Base-by-base conservation (phyloP, 2,113 vertebrate species). In the Microcebus jonahi region DNA sequence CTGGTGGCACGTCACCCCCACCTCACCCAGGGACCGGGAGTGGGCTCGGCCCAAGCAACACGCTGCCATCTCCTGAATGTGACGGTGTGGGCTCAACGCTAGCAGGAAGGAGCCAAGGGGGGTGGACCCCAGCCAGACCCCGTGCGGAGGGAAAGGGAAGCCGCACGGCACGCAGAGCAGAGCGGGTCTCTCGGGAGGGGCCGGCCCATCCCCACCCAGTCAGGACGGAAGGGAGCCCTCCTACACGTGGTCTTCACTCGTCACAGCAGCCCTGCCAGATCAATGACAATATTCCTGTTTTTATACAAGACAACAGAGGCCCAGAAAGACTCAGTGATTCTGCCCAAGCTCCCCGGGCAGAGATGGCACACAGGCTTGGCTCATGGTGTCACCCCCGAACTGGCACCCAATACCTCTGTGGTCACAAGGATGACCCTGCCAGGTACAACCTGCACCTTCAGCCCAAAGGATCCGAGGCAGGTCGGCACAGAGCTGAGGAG, bases 1-100 rank as follows among this genome's bases (percentile, higher is more conserved):
- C 81, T 88, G 27, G 6, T 0, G 10, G 10, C 2, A 1, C 2
- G 2, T 15, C 2, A 36, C 55, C 90, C 4, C 39, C 7, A 0
- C 11, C 15, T 65, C 31, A 48, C 2, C 15, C 55, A 53, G 70
- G 21, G 42, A 48, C 73, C 12, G 8, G 55, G 88, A 75, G 29
- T 18, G 42, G 59, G 84, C 73, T 3, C 5, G 2, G 61, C 29
- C 39, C 18, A 21, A 15, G 31, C 23, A 31, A 8, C 18, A 63
- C 5, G 8, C 17, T 25, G 27, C 53, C 7, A 2, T n/a, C 88
- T 68, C 29, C 21, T 55, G 57, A 84, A 39, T 3, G 61, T 61
- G 5, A 8, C 55, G 20, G 31, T 27, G 20, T 34, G 50, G 42
- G 13, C 65, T 57, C 34, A 48, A 7, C 27, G 48, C 59, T 67